A percentile compares a stretch with the other conserved stretches of the same genome.
Evolutionary conservation across 2,888 invertebrate species (phyloP).

Genomic region (Polymixis flavicincta): DNA sequence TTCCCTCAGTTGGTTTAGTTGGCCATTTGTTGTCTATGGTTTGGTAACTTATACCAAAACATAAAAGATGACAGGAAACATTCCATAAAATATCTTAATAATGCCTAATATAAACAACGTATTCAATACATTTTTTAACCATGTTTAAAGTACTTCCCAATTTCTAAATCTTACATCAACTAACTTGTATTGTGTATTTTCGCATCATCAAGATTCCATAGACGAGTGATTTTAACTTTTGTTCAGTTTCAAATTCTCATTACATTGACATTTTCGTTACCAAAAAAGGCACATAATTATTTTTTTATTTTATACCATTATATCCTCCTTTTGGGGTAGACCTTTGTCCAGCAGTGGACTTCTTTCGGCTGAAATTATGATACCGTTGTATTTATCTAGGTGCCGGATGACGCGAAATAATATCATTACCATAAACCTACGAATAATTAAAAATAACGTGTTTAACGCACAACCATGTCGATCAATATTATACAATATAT

Average conservation of each 20-base stretch:
- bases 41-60: neutral
- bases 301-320: no score
- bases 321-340: no score
- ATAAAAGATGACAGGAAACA: neutral
- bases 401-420: slow-evolving; percentile 42
- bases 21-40: slow-evolving; percentile 3
- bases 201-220: slow-evolving; percentile 31
- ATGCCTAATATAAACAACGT: slow-evolving; percentile 25
- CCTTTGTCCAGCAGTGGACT: no score
- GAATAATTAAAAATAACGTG: slow-evolving; percentile 11
- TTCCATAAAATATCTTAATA: slow-evolving; percentile 12
- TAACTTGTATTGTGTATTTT: slow-evolving; percentile 26
- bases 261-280: neutral
- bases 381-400: no score
- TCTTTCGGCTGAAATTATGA: no score
- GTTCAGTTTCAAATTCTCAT: neutral
- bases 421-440: slow-evolving; percentile 26
- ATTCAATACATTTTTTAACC: slow-evolving; percentile 25
- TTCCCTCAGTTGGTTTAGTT: neutral
- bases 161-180: slow-evolving; percentile 25
- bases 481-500: slow-evolving; percentile 35
- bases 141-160: slow-evolving; percentile 17
- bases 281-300: neutral
- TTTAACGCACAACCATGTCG: slow-evolving; percentile 53
- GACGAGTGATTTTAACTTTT: neutral